Conservation (phyloP, 2,888 invertebrate species). For the Proisotoma minuta region DNA sequence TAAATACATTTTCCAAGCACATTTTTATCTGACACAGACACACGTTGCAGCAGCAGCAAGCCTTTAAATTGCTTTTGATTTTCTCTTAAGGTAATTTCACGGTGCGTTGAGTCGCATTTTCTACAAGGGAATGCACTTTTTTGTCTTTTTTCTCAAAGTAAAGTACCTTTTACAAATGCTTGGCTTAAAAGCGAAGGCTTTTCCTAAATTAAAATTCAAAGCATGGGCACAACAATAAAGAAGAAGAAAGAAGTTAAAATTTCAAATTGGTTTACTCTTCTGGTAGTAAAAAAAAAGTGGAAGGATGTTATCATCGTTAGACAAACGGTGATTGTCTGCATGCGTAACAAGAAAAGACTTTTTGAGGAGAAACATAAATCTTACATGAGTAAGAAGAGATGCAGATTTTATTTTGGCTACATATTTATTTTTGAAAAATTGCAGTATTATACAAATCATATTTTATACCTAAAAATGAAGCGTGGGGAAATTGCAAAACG, state of each 20-base stretch:
- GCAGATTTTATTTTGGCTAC: no score
- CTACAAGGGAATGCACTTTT: no score
- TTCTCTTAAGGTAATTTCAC: background rate
- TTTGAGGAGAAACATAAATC: no score
- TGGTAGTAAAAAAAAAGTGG: background rate
- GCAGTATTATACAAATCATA: no score
- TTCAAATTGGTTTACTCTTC: background rate
- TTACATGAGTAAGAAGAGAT: no score
- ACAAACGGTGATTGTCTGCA: slow-evolving; percentile 5
- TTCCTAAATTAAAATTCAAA: slow-evolving; percentile 1
- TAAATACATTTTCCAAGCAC: background rate
- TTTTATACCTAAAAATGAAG: no score
- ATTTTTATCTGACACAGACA: slow-evolving; percentile 4
- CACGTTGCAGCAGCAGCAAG: background rate
- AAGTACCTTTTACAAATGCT: background rate
- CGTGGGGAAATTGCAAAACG: no score
- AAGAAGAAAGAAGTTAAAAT: background rate
- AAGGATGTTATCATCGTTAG: slow-evolving; percentile 5
- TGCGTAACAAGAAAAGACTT: no score
- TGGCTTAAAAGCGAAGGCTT: background rate
- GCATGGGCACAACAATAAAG: background rate
- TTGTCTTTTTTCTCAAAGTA: background rate
- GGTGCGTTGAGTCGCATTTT: background rate
- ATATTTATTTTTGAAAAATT: no score
- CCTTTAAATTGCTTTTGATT: background rate